Evolutionary conservation across 2,113 vertebrate genomes (phyloP), one percentile per base, ranked within the genome.

Genomic region (Actenoides lindsayi): DNA sequence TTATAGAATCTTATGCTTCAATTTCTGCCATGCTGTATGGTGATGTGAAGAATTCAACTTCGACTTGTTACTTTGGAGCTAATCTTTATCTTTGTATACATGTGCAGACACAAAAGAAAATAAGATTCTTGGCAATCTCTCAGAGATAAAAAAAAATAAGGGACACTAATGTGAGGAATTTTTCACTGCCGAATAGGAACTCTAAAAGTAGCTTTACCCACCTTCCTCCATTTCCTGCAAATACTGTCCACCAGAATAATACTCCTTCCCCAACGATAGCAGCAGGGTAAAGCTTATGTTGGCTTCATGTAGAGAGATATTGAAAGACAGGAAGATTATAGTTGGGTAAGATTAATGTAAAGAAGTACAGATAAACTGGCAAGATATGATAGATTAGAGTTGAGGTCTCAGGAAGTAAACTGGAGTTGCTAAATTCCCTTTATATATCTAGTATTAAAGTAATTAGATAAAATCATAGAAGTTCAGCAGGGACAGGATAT

Each of bases 241-340:
- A 71, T 42, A 51, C 7, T 12, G 7, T 84, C 18, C 17, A 53
- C 13, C 28, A 71, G 31, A 33, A 19, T 59, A 87, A 57, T 33
- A 53, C 6, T 50, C 30, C 12, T 91, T 78, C 6, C 23, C 9
- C 2, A 4, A 9, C 0, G 1, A 11, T 46, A 71, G 41, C 12
- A 41, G 9, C 8, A 57, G 14, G 1, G 5, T 3, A 44, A 70
- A 48, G 3, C 8, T 74, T 50, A 15, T 14, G 13, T 48, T 67
- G 25, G 5, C 27, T 81, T 25, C 14, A 39, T 2, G 1, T 13
- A 51, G 21, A 59, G 24, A 69, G 6, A 10, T 31, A 33, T 1
- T 57, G 23, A 44, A 80, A 56, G 23, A 79, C 2, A 24, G 9
- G 16, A 79, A 67, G 21, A 50, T 8, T 41, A 25, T 16, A 71